phyloP scores from a whole-genome alignment of 2,888 invertebrate genomes.

The Cancer borealis region DNA sequence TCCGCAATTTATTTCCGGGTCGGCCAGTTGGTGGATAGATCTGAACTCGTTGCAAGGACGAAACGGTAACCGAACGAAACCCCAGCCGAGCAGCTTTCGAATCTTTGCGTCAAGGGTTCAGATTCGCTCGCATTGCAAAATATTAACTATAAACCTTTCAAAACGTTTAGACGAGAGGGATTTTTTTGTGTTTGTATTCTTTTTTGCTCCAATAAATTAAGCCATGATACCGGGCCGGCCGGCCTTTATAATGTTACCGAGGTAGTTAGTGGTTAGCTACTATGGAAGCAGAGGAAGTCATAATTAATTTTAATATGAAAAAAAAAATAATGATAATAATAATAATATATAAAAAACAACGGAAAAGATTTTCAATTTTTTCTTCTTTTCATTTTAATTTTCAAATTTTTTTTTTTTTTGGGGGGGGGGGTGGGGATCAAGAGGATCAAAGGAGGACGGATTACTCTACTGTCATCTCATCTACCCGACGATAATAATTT shows the following conservation, averaged over 20 bases:
- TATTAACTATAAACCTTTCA: not conserved
- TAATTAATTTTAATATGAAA: not conserved
- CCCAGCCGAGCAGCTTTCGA: not conserved
- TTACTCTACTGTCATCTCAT: not conserved
- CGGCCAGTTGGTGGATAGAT: not conserved
- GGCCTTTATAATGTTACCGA: not conserved
- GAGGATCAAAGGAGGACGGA: not conserved
- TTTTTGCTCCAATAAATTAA: not conserved
- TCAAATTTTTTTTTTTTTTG: too few species aligned
- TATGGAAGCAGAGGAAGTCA: not conserved
- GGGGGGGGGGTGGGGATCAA: too few species aligned
- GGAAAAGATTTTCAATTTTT: too few species aligned
- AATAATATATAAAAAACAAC: too few species aligned
- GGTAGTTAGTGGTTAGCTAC: not conserved
- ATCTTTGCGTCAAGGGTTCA: not conserved
- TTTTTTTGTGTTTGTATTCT: not conserved
- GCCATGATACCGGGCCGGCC: not conserved
- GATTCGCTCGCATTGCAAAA: not conserved
- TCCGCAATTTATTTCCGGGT: constrained; percentile 24
- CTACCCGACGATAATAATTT: too few species aligned
- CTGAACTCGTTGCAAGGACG: not conserved
- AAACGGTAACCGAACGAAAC: not conserved
- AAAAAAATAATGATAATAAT: not conserved
- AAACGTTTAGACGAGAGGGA: not conserved
- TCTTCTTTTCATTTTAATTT: too few species aligned